phyloP scores from a whole-genome alignment of 2,113 vertebrate species.

The Oriolus oriolus region DNA sequence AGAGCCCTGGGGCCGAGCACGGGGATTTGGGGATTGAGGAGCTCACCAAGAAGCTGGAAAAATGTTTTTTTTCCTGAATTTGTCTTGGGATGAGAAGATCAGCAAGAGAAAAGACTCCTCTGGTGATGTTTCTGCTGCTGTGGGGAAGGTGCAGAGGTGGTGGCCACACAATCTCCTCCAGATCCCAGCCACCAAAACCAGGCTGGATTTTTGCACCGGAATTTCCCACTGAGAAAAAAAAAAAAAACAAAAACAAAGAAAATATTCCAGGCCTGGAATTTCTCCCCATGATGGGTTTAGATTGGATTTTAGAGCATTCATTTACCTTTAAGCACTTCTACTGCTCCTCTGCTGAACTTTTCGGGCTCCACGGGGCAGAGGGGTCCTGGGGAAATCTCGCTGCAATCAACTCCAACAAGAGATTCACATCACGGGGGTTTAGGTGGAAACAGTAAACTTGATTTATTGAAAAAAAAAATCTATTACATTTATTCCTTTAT shows the following conservation, averaged over 20 bases:
- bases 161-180: neutral
- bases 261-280: neutral
- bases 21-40: neutral
- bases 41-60: neutral
- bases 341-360: neutral
- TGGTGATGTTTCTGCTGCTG: rapidly evolving
- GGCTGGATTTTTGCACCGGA: neutral
- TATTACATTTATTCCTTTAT: conserved; percentile 84
- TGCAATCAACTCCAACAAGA: conserved; percentile 59
- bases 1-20: rapidly evolving
- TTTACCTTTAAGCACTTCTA: neutral
- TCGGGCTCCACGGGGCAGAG: neutral
- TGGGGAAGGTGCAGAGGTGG: neutral
- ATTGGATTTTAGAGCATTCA: neutral
- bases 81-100: neutral
- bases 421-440: conserved; percentile 53
- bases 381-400: neutral
- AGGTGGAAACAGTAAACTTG: conserved; percentile 87
- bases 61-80: rapidly evolving
- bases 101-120: neutral
- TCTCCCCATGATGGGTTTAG: neutral
- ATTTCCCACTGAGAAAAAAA: neutral
- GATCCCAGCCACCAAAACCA: no score
- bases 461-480: conserved; percentile 89
- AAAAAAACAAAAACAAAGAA: neutral